Evolutionary conservation across 2,113 vertebrate species (phyloP), one percentile per base, ranked within the genome.

Genomic region (Cyanoramphus novaezelandiae): DNA sequence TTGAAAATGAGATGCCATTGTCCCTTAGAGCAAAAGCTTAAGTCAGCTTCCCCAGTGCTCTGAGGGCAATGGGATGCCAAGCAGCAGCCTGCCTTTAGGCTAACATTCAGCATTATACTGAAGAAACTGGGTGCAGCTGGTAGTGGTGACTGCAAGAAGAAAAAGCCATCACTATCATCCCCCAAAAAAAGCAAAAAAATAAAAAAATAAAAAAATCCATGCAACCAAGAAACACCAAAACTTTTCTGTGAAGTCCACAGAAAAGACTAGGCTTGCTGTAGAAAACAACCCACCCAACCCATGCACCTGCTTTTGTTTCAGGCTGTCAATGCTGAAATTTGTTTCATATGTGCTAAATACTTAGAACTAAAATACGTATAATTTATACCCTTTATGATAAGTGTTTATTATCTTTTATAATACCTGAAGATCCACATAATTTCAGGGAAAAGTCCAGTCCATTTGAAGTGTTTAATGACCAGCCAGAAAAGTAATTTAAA

Each of bases 351-450:
- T 41, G 46, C n/a, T 47, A 12, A 85, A 74, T 6, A 24, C 10
- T 71, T 5, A 24, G 27, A 27, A 17, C 23, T 29, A 6, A 78
- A 72, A 41, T 2, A 46, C 39, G 23, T 13, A 47, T 5, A 24
- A 25, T 3, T 49, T 14, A 2, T 1, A 29, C 6, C 41, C 41
- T 72, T 72, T 7, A 0, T 1, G 4, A 14, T 33, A 37, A 14
- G 23, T 3, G 63, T 55, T 55, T 33, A 33, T 33, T 55, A 55
- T 33, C 31, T 31, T 55, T 33, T 33, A 13, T 9, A 55, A 55
- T 55, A 55, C 5, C 2, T 9, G 53, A 55, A 55, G 53, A 55
- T 7, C 43, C 28, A 9, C 1, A 0, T 21, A 29, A 29, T 84
- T 46, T n/a, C 28, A 77, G 64, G 28, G 10, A 41, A 68, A 81